A percentile compares a stretch with the other conserved stretches of the same genome.
Conservation (phyloP, 2,797 vertebrate genomes). For the Acanthiza pusilla region DNA sequence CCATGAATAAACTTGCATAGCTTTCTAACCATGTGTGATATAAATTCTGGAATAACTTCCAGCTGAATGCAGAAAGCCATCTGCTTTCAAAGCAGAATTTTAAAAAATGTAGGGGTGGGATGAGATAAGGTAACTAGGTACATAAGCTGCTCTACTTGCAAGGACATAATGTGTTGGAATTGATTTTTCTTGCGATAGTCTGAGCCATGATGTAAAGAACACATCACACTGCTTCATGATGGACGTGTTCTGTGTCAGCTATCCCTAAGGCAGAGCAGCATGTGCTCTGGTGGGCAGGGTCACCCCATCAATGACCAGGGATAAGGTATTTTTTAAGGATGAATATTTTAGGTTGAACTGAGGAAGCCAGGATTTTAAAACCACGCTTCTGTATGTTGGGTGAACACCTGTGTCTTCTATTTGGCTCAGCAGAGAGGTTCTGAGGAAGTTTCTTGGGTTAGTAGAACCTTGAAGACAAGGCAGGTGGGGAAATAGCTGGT, state of each 20-base stretch:
- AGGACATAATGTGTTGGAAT: not conserved
- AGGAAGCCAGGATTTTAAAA: not conserved
- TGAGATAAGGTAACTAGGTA: not conserved
- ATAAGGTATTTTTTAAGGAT: not conserved
- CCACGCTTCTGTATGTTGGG: not conserved
- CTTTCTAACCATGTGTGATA: not conserved
- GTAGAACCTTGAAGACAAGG: not conserved
- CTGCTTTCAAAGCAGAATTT: not conserved
- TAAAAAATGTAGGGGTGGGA: not conserved
- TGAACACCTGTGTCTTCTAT: not conserved
- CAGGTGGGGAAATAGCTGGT: not conserved
- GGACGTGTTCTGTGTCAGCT: fast-evolving
- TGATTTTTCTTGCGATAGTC: not conserved
- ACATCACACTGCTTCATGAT: fast-evolving
- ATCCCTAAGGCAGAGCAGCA: not conserved
- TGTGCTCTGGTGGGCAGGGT: not conserved
- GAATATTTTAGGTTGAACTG: not conserved
- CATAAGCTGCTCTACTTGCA: not conserved
- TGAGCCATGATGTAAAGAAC: not conserved
- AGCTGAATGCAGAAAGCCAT: not conserved
- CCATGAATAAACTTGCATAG: not conserved
- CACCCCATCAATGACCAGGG: not conserved
- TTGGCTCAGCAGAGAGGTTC: not conserved
- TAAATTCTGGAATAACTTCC: not conserved
- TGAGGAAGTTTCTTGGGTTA: not conserved